phyloP scores from a whole-genome alignment of 2,888 invertebrate genomes.

The Leucophora obtusa region DNA sequence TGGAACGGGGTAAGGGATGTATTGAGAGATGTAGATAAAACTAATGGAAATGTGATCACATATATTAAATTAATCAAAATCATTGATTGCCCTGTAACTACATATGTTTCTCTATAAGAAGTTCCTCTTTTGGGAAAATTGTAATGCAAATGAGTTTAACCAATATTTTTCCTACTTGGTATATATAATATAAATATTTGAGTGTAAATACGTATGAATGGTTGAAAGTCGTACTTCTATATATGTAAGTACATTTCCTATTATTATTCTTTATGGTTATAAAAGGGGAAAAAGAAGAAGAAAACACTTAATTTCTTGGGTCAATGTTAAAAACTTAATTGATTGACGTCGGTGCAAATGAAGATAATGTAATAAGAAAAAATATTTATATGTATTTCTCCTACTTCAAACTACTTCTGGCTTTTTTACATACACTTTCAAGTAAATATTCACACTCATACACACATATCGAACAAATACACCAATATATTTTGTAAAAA shows the following conservation, averaged over 20 bases:
- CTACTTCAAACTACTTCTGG: constrained; percentile 7
- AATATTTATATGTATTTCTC: constrained; percentile 5
- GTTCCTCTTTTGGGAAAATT: too few species aligned
- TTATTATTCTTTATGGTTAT: constrained; percentile 30
- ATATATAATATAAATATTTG: too few species aligned
- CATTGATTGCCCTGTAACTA: too few species aligned
- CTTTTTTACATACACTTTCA: constrained; percentile 5
- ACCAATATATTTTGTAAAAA: constrained; percentile 48
- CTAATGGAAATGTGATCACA: too few species aligned
- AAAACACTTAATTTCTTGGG: constrained; percentile 65
- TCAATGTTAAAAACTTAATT: constrained; percentile 67
- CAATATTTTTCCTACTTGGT: too few species aligned
- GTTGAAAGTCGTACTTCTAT: neutral
- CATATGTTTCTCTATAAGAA: too few species aligned
- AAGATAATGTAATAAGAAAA: constrained; percentile 56
- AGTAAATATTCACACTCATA: neutral
- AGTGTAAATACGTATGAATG: too few species aligned
- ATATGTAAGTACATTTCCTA: constrained; percentile 1
- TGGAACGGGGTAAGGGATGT: too few species aligned
- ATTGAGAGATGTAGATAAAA: too few species aligned
- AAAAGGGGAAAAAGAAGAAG: constrained; percentile 27
- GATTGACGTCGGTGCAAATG: constrained; percentile 61
- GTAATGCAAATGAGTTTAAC: too few species aligned
- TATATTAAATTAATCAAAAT: too few species aligned
- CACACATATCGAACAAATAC: constrained; percentile 6